These are phyloP conservation scores for Drosophila hamatofila DNA, from an alignment of 2,888 invertebrate genomes.

Conservation along the genomic window DNA sequence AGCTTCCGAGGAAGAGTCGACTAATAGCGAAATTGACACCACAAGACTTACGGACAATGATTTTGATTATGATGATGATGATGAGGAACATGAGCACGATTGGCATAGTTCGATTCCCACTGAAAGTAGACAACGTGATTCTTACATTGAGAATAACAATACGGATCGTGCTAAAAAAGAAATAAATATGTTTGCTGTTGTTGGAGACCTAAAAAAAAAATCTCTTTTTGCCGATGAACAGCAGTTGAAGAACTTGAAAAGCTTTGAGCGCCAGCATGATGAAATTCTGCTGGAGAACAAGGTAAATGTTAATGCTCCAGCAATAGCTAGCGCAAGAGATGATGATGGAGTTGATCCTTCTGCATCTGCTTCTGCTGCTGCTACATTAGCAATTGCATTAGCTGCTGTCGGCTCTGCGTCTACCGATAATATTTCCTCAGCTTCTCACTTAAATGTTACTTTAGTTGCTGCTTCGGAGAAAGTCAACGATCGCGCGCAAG, in stretches of 20 bases:
- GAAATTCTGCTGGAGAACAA: conserved; percentile 26
- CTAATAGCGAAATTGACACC: conserved; percentile 59
- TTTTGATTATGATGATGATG: conserved; percentile 1
- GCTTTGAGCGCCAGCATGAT: conserved; percentile 18
- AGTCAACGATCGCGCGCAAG: background rate
- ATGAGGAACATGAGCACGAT: background rate
- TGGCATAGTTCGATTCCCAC: background rate
- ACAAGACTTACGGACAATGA: background rate
- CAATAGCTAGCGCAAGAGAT: background rate
- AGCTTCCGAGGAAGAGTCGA: conserved; percentile 81
- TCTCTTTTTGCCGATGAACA: background rate
- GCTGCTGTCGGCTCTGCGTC: background rate
- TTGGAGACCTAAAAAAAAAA: conserved; percentile 54
- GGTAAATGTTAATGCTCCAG: background rate
- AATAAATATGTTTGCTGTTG: conserved; percentile 54
- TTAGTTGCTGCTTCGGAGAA: background rate
- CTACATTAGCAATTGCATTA: background rate
- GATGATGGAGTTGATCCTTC: background rate
- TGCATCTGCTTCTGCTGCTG: background rate
- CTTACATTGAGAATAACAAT: background rate
- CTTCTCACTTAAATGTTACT: background rate
- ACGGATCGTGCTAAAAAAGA: background rate
- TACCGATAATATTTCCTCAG: background rate
- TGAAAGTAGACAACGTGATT: background rate
- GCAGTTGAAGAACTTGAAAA: background rate